Base-by-base conservation (phyloP, 1,140 invertebrate species). In the Zaprionus davidi region DNA sequence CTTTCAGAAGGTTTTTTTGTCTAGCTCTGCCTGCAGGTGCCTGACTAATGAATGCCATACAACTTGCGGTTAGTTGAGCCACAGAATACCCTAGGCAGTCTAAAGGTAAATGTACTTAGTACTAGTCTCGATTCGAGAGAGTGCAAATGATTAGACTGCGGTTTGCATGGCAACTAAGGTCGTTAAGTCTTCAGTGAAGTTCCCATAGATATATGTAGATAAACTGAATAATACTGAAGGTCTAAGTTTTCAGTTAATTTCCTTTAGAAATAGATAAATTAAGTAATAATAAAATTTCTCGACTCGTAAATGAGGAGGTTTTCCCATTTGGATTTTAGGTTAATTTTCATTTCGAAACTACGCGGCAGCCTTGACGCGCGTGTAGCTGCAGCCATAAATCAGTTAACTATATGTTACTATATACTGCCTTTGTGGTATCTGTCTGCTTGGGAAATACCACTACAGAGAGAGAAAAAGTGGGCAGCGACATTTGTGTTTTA, bases 291-390 rank as follows among this genome's bases (percentile, higher is more conserved):
- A 9, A 44, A 44, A 44, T 17, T 38, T 3, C 13, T 5, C 3
- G 36, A 38, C 36, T 38, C 12, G 36, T 5, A 15, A 15, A 38
- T 5, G 13, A 38, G 41, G 6, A 20, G 41, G 41, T 46, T 46
- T 46, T n/a, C n/a, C 41, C 41, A 46, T 46, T 17, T 46, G 2
- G 41, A 46, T 46, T 46, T 46, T 46, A 20, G 41, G n/a, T 46
- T 46, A 46, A 46, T n/a, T 46, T 44, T n/a, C 41, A n/a, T 44
- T n/a, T 28, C 38, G 51, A 13, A 31, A 41, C 31, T 56, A 41
- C 36, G 38, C 5, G 20, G 20, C 12, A 51, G 20, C 20, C 20
- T 51, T 24, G 46, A 24, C 46, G 22, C 17, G 46, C 17, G 11
- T 12, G 15, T 41, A 2, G 15, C 38, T 41, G 38, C 15, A 20